These are phyloP conservation scores for Euclidia mi DNA, from an alignment of 2,888 invertebrate species.

Conservation along the genomic window DNA sequence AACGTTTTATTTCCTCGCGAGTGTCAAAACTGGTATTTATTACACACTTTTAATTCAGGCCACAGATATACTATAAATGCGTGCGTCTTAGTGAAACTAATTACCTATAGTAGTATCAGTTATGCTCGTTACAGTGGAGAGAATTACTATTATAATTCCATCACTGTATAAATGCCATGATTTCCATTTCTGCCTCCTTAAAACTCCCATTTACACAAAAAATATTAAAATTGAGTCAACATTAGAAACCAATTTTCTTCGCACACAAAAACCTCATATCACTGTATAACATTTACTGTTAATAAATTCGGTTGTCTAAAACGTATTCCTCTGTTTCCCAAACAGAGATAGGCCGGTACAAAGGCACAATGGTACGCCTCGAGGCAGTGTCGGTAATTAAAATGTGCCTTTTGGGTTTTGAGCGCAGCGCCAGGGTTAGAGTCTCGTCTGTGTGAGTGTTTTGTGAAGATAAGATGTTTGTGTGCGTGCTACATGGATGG, in stretches of 20 bases:
- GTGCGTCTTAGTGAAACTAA: no score
- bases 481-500: slow-evolving; percentile 4
- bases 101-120: no score
- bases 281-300: slow-evolving; percentile 19
- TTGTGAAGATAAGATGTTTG: slow-evolving; percentile 2
- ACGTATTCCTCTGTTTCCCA: slow-evolving; percentile 45
- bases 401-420: slow-evolving; percentile 82
- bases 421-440: slow-evolving; percentile 35
- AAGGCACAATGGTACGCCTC: slow-evolving; percentile 66
- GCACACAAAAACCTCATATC: slow-evolving; percentile 8
- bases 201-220: no score
- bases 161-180: no score
- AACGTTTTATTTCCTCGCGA: no score
- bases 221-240: neutral
- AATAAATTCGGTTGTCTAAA: slow-evolving; percentile 35
- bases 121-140: no score
- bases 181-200: no score
- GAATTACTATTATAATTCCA: no score
- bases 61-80: no score
- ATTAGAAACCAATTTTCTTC: slow-evolving; percentile 4
- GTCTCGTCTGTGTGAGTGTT: slow-evolving; percentile 17
- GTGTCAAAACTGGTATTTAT: no score
- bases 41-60: no score
- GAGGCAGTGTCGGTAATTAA: slow-evolving; percentile 83
- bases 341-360: slow-evolving; percentile 52